phyloP scores from a whole-genome alignment of 1,140 invertebrate species.

The Eumaeus atala region DNA sequence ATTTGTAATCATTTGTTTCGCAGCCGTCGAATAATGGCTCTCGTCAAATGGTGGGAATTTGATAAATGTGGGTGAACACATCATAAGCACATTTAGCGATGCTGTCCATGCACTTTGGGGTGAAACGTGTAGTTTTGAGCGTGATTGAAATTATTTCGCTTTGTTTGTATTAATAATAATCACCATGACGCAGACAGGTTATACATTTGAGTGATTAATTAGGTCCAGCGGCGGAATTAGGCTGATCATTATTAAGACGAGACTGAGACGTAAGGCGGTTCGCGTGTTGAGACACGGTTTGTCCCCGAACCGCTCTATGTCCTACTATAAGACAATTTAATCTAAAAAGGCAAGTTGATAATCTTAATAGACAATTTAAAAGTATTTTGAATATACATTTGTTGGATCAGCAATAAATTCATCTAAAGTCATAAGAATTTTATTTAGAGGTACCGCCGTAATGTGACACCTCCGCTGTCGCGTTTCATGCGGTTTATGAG shows the following conservation, averaged over 20 bases:
- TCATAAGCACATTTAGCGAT: slow-evolving; percentile 12
- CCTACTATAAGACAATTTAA: not conserved
- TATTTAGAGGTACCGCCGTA: too few relatives aligned
- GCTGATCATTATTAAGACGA: not conserved
- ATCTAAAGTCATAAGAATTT: too few relatives aligned
- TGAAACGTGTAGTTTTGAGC: not conserved
- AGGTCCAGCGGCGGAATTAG: not conserved
- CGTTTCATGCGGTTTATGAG: too few relatives aligned
- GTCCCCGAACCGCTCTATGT: not conserved
- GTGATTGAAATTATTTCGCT: not conserved
- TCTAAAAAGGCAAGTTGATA: too few relatives aligned
- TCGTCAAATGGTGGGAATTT: slow-evolving; percentile 56
- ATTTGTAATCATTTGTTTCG: slow-evolving; percentile 73
- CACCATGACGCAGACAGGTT: not conserved
- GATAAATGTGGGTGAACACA: slow-evolving; percentile 39
- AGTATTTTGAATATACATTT: too few relatives aligned
- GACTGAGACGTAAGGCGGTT: too few relatives aligned
- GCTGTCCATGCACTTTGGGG: not conserved
- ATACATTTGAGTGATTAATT: not conserved
- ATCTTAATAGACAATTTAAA: too few relatives aligned
- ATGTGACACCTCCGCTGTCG: too few relatives aligned
- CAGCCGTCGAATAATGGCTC: slow-evolving; percentile 59
- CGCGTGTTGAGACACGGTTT: too few relatives aligned
- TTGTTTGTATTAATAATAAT: not conserved
- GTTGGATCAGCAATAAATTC: too few relatives aligned